Conservation (phyloP, 1,140 invertebrate genomes). For the Muscidifurax raptorellus region DNA sequence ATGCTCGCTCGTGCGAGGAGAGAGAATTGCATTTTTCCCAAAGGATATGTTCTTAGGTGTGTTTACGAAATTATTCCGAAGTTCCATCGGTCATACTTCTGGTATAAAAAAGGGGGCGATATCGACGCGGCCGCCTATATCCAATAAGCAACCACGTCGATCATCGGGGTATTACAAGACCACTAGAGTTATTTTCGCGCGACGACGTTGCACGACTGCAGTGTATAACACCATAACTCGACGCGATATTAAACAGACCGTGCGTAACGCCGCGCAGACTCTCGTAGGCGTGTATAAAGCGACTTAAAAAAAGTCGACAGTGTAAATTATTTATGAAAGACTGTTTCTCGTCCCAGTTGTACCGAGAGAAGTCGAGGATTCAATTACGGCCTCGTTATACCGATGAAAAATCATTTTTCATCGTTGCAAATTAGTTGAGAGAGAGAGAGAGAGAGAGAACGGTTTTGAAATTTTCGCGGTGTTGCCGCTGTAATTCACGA, state of each 20-base stretch:
- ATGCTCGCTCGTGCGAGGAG: too few relatives aligned
- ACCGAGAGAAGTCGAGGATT: background rate
- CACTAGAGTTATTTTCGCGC: too few relatives aligned
- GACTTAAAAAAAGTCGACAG: background rate
- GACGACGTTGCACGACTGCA: background rate
- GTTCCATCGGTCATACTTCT: too few relatives aligned
- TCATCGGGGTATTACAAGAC: background rate
- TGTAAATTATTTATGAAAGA: background rate
- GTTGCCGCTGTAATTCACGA: background rate
- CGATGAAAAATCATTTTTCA: background rate
- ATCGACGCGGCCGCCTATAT: too few relatives aligned
- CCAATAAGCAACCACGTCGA: background rate
- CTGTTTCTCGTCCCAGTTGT: too few relatives aligned
- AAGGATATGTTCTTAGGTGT: too few relatives aligned
- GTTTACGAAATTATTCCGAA: too few relatives aligned
- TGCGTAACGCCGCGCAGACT: background rate
- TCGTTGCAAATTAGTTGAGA: background rate
- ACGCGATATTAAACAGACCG: constrained; percentile 27
- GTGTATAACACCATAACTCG: background rate
- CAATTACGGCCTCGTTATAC: background rate
- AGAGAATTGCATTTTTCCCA: too few relatives aligned
- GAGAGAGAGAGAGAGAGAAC: too few relatives aligned
- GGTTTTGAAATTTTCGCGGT: background rate
- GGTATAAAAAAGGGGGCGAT: too few relatives aligned
- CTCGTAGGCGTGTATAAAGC: background rate